A percentile compares a stretch with the other conserved stretches of the same genome.
Evolutionary conservation across 2,113 vertebrate species (phyloP).

Genomic region (Meleagris gallopavo): DNA sequence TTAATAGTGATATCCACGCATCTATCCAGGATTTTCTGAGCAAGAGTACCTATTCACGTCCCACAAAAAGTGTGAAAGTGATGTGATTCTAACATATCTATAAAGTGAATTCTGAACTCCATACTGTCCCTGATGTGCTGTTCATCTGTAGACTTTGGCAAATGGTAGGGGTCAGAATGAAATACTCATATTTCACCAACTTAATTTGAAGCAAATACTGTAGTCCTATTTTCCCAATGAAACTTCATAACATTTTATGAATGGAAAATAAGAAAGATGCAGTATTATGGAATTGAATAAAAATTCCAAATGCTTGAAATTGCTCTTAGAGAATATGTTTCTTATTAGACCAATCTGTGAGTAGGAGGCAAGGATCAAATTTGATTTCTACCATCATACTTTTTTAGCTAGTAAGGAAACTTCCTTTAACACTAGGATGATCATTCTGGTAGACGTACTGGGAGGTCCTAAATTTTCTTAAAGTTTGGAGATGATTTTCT

Average conservation of each 20-base stretch:
- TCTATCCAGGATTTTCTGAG: not conserved
- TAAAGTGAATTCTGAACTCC: not conserved
- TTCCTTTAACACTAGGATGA: not conserved
- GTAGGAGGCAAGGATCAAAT: not conserved
- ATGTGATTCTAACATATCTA: not conserved
- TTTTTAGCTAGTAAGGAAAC: not conserved
- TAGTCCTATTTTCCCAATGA: not conserved
- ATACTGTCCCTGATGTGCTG: not conserved
- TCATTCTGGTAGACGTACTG: not conserved
- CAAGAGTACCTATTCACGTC: not conserved
- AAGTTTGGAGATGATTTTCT: not conserved
- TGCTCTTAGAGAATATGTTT: not conserved
- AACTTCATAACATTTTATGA: rapidly evolving
- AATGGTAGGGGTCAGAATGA: not conserved
- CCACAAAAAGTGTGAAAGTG: rapidly evolving
- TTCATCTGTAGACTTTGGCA: not conserved
- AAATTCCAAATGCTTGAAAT: not conserved
- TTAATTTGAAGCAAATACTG: not conserved
- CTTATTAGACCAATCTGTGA: not conserved
- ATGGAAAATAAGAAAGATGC: not conserved
- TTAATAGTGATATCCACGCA: not conserved
- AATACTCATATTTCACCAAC: not conserved
- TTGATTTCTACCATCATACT: not conserved
- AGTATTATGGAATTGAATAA: not conserved
- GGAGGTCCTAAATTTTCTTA: not conserved